Conservation (phyloP, 2,113 vertebrate genomes). For the Eudyptes chrysolophus region DNA sequence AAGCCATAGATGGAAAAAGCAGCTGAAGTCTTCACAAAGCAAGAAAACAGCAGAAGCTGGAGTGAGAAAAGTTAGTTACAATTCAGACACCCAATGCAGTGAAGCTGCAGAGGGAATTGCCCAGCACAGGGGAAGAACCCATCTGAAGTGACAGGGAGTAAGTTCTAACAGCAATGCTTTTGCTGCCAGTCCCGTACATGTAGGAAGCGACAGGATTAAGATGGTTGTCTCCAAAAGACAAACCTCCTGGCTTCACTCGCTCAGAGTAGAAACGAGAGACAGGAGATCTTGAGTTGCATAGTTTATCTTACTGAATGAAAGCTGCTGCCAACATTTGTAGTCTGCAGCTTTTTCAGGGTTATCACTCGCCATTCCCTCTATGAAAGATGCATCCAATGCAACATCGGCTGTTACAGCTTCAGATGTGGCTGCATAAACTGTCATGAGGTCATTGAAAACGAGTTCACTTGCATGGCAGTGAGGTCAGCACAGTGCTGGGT, state of each 20-base stretch:
- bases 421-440: background rate
- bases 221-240: background rate
- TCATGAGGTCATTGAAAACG: background rate
- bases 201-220: background rate
- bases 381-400: background rate
- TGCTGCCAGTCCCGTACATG: background rate
- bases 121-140: background rate
- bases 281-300: background rate
- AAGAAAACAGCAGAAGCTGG: slow-evolving; percentile 16
- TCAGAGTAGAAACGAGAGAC: background rate
- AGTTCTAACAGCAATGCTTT: background rate
- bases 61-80: background rate
- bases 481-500: background rate
- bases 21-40: slow-evolving; percentile 28
- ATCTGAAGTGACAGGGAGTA: background rate
- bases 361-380: background rate
- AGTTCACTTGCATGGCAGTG: background rate
- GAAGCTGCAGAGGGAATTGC: background rate
- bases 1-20: slow-evolving; percentile 60
- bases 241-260: background rate
- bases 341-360: background rate
- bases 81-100: background rate
- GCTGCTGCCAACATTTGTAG: background rate
- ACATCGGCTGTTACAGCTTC: background rate
- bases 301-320: background rate